Evolutionary conservation across 2,888 invertebrate species (phyloP), one percentile per base, ranked within the genome.

Genomic region (Gibbula magus): DNA sequence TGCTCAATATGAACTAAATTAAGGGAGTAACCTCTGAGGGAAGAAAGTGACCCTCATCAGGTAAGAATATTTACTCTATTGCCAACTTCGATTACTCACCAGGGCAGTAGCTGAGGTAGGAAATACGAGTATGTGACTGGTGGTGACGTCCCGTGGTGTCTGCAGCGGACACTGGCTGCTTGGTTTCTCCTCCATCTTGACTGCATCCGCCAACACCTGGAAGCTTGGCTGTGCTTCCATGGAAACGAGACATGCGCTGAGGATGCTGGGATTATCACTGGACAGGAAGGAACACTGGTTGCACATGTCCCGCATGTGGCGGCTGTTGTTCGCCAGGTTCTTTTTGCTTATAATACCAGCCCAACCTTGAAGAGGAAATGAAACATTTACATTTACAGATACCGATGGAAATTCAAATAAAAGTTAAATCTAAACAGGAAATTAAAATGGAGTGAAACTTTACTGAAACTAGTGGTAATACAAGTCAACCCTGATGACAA

Each of bases 121-220:
- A 94, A 99, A 99, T 87, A 99, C 99, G 88, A 99, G 95, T 87
- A 99, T 99, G 93, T 99, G 99, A 81, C 99, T 99, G 93, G 97
- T 97, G 80, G 98, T 97, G 84, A 98, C 97, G 94, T 99, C 99
- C 85, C 98, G 95, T 7, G 99, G 99, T 82, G 99, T 99, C 88
- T 97, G 97, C 89, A 99, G 94, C 4, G 91, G 91, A 78, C 90
- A 89, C 78, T 90, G 91, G 83, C 91, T 90, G 80, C 90, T 88
- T 84, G 87, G 89, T 79, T 91, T 91, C 81, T 92, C 91, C 84
- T 92, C 92, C 25, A 87, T 86, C 81, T 92, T 92, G n/a, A 93
- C 85, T 16, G 90, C 88, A 80, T 93, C 93, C 4, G 91, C 88
- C 88, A 93, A 89, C 73, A 93, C 87, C 81, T 98, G 95, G 87